Percentiles rank a stretch among this genome's conserved stretches.
These are phyloP conservation scores for Acanthurus lineatus DNA, from an alignment of 2,797 vertebrate genomes.

Conservation along the genomic window DNA sequence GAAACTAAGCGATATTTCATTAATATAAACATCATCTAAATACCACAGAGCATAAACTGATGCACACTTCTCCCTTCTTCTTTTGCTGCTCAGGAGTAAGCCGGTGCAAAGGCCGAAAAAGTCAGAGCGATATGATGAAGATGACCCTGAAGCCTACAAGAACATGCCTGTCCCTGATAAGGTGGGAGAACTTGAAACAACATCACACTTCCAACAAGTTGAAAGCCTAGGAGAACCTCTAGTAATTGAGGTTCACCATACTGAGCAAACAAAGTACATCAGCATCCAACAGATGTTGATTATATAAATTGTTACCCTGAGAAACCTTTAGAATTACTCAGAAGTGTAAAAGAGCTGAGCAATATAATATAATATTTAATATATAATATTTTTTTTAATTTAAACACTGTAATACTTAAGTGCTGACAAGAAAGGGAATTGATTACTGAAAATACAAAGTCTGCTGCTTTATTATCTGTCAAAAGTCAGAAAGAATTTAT, in stretches of 20 bases:
- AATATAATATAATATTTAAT: too few relatives aligned
- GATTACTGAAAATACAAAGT: too few relatives aligned
- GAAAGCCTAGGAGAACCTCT: too few relatives aligned
- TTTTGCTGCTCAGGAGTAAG: constrained; percentile 59
- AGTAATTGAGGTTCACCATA: background rate
- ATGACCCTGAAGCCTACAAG: constrained; percentile 80
- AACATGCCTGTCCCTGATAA: constrained; percentile 82
- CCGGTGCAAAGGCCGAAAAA: constrained; percentile 57
- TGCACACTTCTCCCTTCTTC: background rate
- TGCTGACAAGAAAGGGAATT: too few relatives aligned
- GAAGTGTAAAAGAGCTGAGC: background rate
- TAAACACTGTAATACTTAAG: too few relatives aligned
- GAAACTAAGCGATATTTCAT: background rate
- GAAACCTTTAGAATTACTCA: background rate
- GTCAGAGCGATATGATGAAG: constrained; percentile 72
- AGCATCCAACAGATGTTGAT: background rate
- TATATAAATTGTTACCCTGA: background rate
- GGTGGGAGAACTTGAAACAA: constrained; percentile 58
- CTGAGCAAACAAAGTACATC: background rate
- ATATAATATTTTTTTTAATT: too few relatives aligned
- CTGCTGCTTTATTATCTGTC: too few relatives aligned
- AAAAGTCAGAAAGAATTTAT: background rate
- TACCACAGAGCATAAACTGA: background rate
- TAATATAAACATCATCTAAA: background rate
- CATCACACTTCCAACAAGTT: too few relatives aligned